phyloP scores from a whole-genome alignment of 2,888 invertebrate genomes.

The Gryllus longicercus region DNA sequence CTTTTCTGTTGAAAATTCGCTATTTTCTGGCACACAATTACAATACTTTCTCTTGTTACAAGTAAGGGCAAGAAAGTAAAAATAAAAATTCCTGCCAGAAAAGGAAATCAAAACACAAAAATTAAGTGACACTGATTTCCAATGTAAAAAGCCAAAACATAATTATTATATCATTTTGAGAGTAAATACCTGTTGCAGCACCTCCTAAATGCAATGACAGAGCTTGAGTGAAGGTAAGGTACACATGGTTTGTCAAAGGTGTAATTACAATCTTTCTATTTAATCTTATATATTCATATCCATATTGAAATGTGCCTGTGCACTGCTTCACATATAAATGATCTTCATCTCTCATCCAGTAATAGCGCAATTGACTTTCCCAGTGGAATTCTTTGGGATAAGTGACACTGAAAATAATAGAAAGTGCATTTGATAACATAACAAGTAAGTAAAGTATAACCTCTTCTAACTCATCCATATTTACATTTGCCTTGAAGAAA shows the following conservation, averaged over 20 bases:
- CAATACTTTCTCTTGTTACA: too few relatives aligned
- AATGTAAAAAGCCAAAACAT: not conserved
- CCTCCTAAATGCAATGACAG: not conserved
- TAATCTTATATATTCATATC: not conserved
- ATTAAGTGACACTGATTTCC: not conserved
- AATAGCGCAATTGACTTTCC: slow-evolving; percentile 12
- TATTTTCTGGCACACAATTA: too few relatives aligned
- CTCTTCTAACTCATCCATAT: too few relatives aligned
- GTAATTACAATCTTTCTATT: not conserved
- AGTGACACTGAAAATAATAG: not conserved
- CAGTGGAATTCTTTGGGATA: slow-evolving; percentile 17
- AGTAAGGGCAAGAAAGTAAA: too few relatives aligned
- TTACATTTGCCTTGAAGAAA: too few relatives aligned
- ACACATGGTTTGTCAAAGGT: not conserved
- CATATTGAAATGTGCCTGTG: not conserved
- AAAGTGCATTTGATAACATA: not conserved
- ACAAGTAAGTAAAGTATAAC: too few relatives aligned
- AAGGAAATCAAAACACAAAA: not conserved
- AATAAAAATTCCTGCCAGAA: not conserved
- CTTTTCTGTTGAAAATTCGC: too few relatives aligned
- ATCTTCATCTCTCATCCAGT: slow-evolving; percentile 19
- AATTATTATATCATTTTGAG: too few relatives aligned
- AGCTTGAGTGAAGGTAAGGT: not conserved
- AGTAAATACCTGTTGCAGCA: not conserved
- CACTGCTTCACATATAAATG: not conserved